Evolutionary conservation across 2,888 invertebrate genomes (phyloP).

Genomic region (Sylvicola cinctus): DNA sequence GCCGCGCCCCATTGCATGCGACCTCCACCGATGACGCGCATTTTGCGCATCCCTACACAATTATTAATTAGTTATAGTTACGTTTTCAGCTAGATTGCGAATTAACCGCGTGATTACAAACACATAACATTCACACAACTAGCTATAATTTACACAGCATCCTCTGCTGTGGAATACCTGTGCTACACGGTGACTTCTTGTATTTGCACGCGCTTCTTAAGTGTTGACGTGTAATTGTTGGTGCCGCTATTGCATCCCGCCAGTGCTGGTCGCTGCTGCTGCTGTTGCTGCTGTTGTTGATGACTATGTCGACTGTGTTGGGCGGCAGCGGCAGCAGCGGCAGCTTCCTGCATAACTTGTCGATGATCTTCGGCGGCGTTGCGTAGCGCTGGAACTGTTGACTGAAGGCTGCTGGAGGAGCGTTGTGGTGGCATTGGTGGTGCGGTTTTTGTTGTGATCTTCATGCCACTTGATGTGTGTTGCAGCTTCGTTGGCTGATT

Average conservation of each 20-base stretch:
- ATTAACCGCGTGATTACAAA: no score
- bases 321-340: no score
- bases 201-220: constrained; percentile 1
- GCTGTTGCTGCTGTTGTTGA: background rate
- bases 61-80: no score
- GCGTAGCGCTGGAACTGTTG: no score
- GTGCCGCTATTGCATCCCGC: background rate
- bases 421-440: constrained; percentile 1
- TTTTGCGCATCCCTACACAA: no score
- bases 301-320: background rate
- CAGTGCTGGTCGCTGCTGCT: background rate
- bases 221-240: background rate
- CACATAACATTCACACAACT: no score
- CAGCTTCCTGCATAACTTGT: no score
- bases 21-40: no score
- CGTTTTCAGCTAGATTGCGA: no score
- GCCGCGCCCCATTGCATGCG: no score
- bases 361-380: no score
- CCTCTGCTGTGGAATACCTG: constrained; percentile 1
- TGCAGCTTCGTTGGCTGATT: background rate
- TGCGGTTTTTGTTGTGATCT: background rate
- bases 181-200: background rate
- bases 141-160: background rate
- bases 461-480: background rate
- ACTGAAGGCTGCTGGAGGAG: background rate